phyloP scores from a whole-genome alignment of 2,797 vertebrate genomes.

The Leptatherina wallacei region DNA sequence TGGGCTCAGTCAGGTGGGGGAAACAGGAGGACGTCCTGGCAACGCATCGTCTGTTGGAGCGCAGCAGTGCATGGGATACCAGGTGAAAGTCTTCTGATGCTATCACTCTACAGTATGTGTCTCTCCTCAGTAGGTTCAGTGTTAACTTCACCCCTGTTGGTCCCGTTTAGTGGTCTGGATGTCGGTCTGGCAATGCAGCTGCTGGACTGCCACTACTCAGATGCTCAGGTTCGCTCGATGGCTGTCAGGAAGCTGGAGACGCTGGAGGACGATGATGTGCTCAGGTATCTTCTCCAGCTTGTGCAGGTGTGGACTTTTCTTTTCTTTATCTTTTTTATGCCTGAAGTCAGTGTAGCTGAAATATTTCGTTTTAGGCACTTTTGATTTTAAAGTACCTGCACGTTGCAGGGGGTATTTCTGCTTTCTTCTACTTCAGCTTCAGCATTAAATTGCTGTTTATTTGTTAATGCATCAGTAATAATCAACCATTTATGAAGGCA shows the following conservation, averaged over 20 bases:
- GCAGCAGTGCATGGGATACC: slow-evolving; percentile 90
- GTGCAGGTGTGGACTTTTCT: slow-evolving; percentile 87
- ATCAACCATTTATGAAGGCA: neutral
- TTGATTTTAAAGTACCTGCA: neutral
- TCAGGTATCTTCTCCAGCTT: slow-evolving; percentile 95
- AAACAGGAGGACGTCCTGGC: slow-evolving; percentile 92
- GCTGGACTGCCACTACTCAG: slow-evolving; percentile 96
- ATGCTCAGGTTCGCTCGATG: slow-evolving; percentile 94
- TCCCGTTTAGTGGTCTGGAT: slow-evolving; percentile 84
- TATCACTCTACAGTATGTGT: rapidly evolving
- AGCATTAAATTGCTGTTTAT: neutral
- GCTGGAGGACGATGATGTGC: slow-evolving; percentile 93
- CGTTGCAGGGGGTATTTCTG: too few relatives aligned
- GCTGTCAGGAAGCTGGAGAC: slow-evolving; percentile 96
- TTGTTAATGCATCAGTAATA: neutral
- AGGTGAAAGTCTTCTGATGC: slow-evolving; percentile 63
- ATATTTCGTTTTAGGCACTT: neutral
- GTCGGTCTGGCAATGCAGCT: slow-evolving; percentile 97
- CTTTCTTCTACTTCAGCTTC: neutral
- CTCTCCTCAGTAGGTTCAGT: neutral
- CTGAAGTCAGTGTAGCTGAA: neutral
- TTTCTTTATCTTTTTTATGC: neutral
- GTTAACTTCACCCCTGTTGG: neutral
- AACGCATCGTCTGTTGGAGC: slow-evolving; percentile 90
- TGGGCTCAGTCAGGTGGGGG: slow-evolving; percentile 95